Evolutionary conservation across 1,140 invertebrate genomes (phyloP).

Genomic region (Theocolax elegans): DNA sequence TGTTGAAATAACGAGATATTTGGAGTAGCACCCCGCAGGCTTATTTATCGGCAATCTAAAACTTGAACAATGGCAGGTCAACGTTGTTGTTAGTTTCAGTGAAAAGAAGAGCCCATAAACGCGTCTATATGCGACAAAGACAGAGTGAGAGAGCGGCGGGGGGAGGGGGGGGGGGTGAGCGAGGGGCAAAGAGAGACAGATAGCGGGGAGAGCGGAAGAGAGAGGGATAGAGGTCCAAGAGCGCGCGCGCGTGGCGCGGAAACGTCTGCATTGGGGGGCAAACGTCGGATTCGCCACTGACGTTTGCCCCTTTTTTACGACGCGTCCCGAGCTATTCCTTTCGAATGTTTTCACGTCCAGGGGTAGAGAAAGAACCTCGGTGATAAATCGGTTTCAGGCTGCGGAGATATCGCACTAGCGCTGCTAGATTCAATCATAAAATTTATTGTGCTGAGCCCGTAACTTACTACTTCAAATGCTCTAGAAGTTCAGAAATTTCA

Average conservation of each 20-base stretch:
- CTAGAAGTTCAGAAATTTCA: conserved; percentile 33
- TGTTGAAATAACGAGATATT: conserved; percentile 43
- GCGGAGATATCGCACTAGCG: conserved; percentile 9
- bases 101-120: conserved; percentile 6
- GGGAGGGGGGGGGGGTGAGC: too few species aligned
- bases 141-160: too few species aligned
- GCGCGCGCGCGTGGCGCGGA: background rate
- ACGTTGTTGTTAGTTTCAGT: background rate
- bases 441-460: conserved; percentile 38
- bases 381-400: conserved; percentile 35
- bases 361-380: conserved; percentile 27
- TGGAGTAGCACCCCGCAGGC: conserved; percentile 14
- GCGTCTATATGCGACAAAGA: background rate
- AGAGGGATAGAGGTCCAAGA: background rate
- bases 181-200: too few species aligned
- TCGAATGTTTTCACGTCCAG: conserved; percentile 27
- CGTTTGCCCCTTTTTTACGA: conserved; percentile 33
- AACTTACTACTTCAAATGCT: conserved; percentile 23
- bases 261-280: conserved; percentile 13
- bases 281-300: conserved; percentile 20
- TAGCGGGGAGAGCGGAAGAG: too few species aligned
- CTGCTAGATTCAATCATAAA: conserved; percentile 36
- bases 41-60: conserved; percentile 53
- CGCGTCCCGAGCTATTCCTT: conserved; percentile 16
- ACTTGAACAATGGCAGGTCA: conserved; percentile 35